A percentile compares a stretch with the other conserved stretches of the same genome.
phyloP scores from a whole-genome alignment of 2,888 invertebrate species.

The Zygaena filipendulae region DNA sequence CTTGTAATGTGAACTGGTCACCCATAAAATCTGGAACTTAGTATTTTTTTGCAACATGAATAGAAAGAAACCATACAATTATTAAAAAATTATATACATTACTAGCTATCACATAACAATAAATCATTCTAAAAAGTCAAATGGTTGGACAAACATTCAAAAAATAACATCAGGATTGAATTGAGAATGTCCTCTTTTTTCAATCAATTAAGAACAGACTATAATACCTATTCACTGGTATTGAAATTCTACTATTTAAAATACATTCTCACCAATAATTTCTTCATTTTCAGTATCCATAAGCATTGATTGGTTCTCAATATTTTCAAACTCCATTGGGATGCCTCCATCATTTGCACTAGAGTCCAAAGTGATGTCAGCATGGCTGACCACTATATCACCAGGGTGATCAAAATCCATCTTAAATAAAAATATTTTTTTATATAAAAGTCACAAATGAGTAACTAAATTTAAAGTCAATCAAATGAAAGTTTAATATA shows the following conservation, averaged over 20 bases:
- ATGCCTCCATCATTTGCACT: slow-evolving; percentile 32
- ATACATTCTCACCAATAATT: slow-evolving; percentile 53
- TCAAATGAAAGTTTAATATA: too few species aligned
- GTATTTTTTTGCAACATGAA: too few species aligned
- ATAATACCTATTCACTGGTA: too few species aligned
- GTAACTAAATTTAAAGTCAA: slow-evolving; percentile 4
- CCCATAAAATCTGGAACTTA: slow-evolving; percentile 48
- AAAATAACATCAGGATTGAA: too few species aligned
- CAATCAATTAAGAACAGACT: too few species aligned
- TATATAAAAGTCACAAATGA: slow-evolving; percentile 2
- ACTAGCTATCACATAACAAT: too few species aligned
- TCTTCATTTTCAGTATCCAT: slow-evolving; percentile 55
- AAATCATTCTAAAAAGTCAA: too few species aligned
- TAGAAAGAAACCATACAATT: too few species aligned
- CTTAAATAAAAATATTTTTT: slow-evolving; percentile 21
- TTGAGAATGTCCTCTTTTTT: too few species aligned
- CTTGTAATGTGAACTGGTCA: slow-evolving; percentile 46
- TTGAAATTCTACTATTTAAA: too few species aligned
- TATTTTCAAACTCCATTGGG: slow-evolving; percentile 49
- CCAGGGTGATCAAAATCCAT: slow-evolving; percentile 51
- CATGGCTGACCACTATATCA: slow-evolving; percentile 36
- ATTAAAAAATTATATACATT: too few species aligned
- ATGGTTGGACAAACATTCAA: too few species aligned
- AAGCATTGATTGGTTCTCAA: slow-evolving; percentile 42
- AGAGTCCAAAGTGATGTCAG: slow-evolving; percentile 35